Evolutionary conservation across 2,888 invertebrate genomes (phyloP).

Genomic region (Glaucopsyche alexis): DNA sequence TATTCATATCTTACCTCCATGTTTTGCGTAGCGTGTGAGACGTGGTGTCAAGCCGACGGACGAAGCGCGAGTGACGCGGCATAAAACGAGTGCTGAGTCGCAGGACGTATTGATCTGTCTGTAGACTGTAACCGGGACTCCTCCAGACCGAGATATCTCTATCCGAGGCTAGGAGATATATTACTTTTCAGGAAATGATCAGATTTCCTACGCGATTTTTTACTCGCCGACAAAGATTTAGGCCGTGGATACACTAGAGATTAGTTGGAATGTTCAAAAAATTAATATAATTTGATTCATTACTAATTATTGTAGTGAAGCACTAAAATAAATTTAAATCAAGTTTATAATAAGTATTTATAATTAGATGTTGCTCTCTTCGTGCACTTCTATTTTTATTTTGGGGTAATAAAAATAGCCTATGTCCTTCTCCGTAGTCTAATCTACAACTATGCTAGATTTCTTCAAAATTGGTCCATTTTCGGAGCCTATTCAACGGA

Average conservation of each 20-base stretch:
- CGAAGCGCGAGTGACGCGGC: constrained; percentile 44
- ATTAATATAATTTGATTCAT: too few species aligned
- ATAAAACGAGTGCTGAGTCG: constrained; percentile 43
- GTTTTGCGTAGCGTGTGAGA: not conserved
- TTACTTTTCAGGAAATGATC: constrained; percentile 65
- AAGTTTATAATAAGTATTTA: too few species aligned
- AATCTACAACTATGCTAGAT: too few species aligned
- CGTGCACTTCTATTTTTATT: too few species aligned
- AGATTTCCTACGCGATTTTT: constrained; percentile 52
- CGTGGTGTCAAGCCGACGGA: constrained; percentile 34
- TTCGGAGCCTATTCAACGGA: too few species aligned
- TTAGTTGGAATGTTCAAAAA: not conserved
- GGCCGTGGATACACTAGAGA: not conserved
- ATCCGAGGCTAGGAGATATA: constrained; percentile 67
- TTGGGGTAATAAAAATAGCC: too few species aligned
- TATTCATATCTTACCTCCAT: constrained; percentile 33
- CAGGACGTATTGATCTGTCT: constrained; percentile 63
- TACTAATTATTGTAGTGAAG: too few species aligned
- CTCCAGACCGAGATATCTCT: constrained; percentile 52
- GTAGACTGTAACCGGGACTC: constrained; percentile 47
- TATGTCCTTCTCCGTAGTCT: too few species aligned
- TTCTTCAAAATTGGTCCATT: too few species aligned
- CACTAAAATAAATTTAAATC: too few species aligned
- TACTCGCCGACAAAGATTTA: not conserved
- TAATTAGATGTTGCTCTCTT: too few species aligned